These are phyloP conservation scores for Pipistrellus kuhlii DNA, from an alignment of 2,797 vertebrate genomes.

Conservation along the genomic window DNA sequence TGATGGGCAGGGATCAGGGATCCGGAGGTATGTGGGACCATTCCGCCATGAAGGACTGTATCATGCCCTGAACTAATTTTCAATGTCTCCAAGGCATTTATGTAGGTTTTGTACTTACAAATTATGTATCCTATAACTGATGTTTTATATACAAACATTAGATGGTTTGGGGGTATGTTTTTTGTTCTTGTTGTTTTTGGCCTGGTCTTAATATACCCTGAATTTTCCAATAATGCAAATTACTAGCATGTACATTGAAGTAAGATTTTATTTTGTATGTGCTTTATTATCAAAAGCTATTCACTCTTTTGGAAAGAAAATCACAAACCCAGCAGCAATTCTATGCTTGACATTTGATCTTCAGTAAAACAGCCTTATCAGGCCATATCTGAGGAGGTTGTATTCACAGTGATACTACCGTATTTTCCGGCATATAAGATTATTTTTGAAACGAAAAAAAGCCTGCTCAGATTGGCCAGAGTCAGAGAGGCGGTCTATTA, in stretches of 20 bases:
- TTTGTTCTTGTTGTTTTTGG: background rate
- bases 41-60: background rate
- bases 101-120: background rate
- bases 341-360: background rate
- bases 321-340: background rate
- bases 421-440: too few relatives aligned
- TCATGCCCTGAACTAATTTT: background rate
- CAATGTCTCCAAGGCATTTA: background rate
- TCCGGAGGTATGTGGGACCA: background rate
- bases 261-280: constrained; percentile 32
- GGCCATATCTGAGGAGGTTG: background rate
- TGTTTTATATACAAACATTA: background rate
- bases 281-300: constrained; percentile 34
- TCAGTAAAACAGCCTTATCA: background rate
- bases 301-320: background rate
- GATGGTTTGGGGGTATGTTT: background rate
- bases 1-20: background rate
- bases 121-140: constrained; percentile 15
- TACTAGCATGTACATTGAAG: background rate
- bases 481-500: too few relatives aligned
- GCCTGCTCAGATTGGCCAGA: too few relatives aligned
- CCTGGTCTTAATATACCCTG: background rate
- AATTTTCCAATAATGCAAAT: constrained; percentile 11
- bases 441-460: too few relatives aligned
- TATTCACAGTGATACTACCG: background rate